Base-by-base conservation (phyloP, 2,113 vertebrate genomes). In the Amphiprion ocellaris region DNA sequence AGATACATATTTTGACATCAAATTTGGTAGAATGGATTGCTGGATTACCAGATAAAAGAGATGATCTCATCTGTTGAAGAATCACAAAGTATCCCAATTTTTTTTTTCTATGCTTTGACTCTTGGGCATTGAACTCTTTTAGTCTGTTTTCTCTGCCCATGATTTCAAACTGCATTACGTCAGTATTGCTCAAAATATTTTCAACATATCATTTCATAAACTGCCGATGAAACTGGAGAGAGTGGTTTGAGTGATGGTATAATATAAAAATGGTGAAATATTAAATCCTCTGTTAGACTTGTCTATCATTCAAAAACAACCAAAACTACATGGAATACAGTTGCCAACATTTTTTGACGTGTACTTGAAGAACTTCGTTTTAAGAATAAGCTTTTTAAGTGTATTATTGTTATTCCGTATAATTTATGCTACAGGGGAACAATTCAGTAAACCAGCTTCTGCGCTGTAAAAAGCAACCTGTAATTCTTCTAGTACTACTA, bases 391-490 rank as follows among this genome's bases (percentile, higher is more conserved):
- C 62, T 83, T 84, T 81, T 73, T 65, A 30, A 50, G 28, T 77
- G 12, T 55, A 37, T 44, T 72, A 65, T 9, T 33, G 77, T 72
- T 80, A 69, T 37, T 63, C 28, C 24, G 44, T 77, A 3, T 63
- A 46, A 54, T 69, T 88, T 79, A 75, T 71, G 68, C 76, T 65
- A 14, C 39, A 14, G 24, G 30, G 41, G 7, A 21, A 21, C 19
- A 71, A 55, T 78, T 79, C 66, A 63, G 52, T 83, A 69, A 76
- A 77, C 76, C 77, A 89, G 83, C 89, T 85, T 87, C 80, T 79
- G 82, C 81, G 68, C 69, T 90, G 82, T 90, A 89, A 76, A 87
- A 90, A 89, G 88, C 82, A n/a, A 81, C 52, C 59, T 76, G 68
- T 85, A 33, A 75, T 67, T 86, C 76, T 84, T 81, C 81, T 84